These are phyloP conservation scores for Dreissena polymorpha DNA, from an alignment of 1,140 invertebrate species.

Conservation along the genomic window DNA sequence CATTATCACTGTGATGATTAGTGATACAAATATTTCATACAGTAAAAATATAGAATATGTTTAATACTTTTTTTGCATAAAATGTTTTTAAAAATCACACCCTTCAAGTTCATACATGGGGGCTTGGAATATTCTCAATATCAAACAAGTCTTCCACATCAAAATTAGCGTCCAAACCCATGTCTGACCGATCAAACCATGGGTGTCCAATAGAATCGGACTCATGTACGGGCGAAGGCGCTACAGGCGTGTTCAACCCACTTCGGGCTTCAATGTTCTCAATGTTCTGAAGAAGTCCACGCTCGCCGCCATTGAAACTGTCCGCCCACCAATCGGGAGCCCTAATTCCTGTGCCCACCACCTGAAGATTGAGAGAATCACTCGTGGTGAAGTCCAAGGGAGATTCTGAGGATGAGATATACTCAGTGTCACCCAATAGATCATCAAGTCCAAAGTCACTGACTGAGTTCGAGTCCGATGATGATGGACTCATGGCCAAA, in stretches of 20 bases:
- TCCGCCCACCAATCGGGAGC: conserved; percentile 78
- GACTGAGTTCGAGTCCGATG: conserved; percentile 75
- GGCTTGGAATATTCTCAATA: conserved; percentile 75
- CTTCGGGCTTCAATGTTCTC: conserved; percentile 55
- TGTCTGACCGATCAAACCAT: conserved; percentile 70
- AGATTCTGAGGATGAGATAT: conserved; percentile 56
- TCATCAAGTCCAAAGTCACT: conserved; percentile 72
- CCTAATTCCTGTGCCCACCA: conserved; percentile 73
- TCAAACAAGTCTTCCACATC: conserved; percentile 78
- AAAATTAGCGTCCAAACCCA: conserved; percentile 72
- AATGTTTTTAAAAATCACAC: too few species aligned
- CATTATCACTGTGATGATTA: too few species aligned
- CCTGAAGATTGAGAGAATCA: conserved; percentile 74
- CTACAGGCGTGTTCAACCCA: conserved; percentile 71
- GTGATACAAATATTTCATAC: too few species aligned
- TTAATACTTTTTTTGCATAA: too few species aligned
- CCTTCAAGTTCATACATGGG: conserved; percentile 55
- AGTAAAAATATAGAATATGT: neutral
- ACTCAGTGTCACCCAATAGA: conserved; percentile 69
- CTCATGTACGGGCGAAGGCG: conserved; percentile 65
- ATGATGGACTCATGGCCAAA: conserved; percentile 74
- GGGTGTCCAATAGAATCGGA: conserved; percentile 63
- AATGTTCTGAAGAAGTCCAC: conserved; percentile 44
- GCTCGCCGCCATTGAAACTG: conserved; percentile 58
- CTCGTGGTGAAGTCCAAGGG: conserved; percentile 70